These are phyloP conservation scores for Danio jaintianensis DNA, from an alignment of 2,797 vertebrate genomes.

Conservation along the genomic window DNA sequence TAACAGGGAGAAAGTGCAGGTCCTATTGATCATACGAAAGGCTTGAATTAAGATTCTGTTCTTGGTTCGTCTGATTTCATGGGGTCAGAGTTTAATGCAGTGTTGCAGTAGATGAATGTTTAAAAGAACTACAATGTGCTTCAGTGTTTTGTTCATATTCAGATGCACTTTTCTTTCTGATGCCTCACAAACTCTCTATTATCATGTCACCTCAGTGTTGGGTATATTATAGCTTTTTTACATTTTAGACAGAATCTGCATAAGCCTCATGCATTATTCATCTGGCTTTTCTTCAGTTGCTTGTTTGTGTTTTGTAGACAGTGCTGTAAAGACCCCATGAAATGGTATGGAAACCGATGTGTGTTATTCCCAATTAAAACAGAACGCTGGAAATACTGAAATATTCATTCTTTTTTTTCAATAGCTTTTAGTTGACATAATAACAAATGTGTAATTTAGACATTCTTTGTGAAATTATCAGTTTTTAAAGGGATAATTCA, in stretches of 20 bases:
- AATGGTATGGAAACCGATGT: too few species aligned
- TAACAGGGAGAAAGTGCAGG: not conserved
- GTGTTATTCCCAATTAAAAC: too few species aligned
- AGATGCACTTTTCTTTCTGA: not conserved
- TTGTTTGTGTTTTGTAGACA: not conserved
- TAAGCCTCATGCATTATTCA: slow-evolving; percentile 14
- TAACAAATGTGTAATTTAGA: too few species aligned
- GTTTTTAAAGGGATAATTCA: too few species aligned
- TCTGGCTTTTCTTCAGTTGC: not conserved
- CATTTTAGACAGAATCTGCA: not conserved
- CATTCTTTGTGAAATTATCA: too few species aligned
- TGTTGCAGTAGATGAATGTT: not conserved
- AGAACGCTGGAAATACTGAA: too few species aligned
- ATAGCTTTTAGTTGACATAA: too few species aligned
- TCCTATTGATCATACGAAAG: slow-evolving; percentile 16
- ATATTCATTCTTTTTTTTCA: too few species aligned
- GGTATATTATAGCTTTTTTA: not conserved
- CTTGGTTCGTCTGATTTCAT: not conserved
- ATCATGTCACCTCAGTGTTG: not conserved
- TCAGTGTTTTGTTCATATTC: not conserved
- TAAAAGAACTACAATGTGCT: not conserved
- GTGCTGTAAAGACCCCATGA: not conserved
- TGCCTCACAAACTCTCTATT: slow-evolving; percentile 4
- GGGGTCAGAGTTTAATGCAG: slow-evolving; percentile 2
- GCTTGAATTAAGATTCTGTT: slow-evolving; percentile 20